A percentile compares a stretch with the other conserved stretches of the same genome.
These are phyloP conservation scores for Sebastes schlegelii DNA, from an alignment of 2,113 vertebrate genomes.

Conservation along the genomic window DNA sequence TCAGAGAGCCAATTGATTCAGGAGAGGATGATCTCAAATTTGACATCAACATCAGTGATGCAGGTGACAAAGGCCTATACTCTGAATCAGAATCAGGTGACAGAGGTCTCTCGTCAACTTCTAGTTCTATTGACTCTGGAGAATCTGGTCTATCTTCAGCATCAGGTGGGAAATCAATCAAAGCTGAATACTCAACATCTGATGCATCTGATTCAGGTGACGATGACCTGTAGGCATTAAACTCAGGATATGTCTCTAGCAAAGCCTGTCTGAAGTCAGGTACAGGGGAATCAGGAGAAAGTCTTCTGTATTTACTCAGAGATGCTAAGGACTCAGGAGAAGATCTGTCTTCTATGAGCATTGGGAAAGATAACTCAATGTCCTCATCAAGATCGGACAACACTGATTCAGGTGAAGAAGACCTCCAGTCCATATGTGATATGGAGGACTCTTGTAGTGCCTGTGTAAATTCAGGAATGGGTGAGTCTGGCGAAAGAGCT, in stretches of 20 bases:
- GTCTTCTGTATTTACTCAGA: too few relatives aligned
- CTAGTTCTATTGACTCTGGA: constrained; percentile 33
- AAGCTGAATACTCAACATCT: too few relatives aligned
- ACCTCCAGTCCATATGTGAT: constrained; percentile 13
- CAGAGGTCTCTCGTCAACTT: constrained; percentile 33
- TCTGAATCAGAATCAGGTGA: constrained; percentile 49
- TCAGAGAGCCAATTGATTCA: constrained; percentile 51
- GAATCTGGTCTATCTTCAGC: not conserved
- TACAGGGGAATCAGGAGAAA: too few relatives aligned
- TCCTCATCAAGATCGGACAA: constrained; percentile 45
- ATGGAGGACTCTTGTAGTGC: not conserved
- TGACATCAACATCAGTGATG: constrained; percentile 33
- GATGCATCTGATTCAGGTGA: too few relatives aligned
- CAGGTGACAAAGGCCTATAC: constrained; percentile 44
- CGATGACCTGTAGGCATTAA: too few relatives aligned
- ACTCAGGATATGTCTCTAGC: too few relatives aligned
- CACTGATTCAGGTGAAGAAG: constrained; percentile 56
- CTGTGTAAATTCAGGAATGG: constrained; percentile 61
- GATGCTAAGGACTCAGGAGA: constrained; percentile 36
- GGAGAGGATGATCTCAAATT: constrained; percentile 55
- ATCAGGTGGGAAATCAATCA: too few relatives aligned
- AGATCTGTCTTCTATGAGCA: constrained; percentile 27
- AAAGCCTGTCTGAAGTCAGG: too few relatives aligned
- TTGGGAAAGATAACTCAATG: constrained; percentile 6
- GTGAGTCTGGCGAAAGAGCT: constrained; percentile 69